Evolutionary conservation across 2,113 vertebrate genomes (phyloP), one percentile per base, ranked within the genome.

Genomic region (Nerophis lumbriciformis): DNA sequence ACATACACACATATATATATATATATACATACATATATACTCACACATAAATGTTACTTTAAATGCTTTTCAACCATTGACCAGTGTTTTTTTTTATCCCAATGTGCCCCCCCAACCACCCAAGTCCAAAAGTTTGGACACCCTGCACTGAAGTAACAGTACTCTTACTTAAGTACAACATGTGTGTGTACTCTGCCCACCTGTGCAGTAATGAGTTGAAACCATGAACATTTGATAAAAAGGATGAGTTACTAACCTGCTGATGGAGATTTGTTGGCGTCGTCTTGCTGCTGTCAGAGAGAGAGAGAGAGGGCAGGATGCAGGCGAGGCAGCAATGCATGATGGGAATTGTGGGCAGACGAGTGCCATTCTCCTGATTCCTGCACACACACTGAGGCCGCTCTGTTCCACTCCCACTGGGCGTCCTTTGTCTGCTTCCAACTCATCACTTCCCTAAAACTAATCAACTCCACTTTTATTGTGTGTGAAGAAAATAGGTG

Each of bases 341-440:
- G 67, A 76, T 80, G 85, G 82, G 90, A 86, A 85, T 82, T 4
- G 75, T 86, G 86, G 87, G 87, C 67, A 69, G 72, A 68, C 61
- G 58, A 82, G 57, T 71, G 63, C 65, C 89, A 90, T 91, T 92
- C 89, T 78, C 86, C 66, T 81, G 82, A 92, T 91, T 89, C 87
- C 83, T 88, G 6, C 38, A 59, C 57, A 87, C 38, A 59, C 57
- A 87, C 83, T 89, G 79, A 88, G 74, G 81, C 79, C 16, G 68
- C 81, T 59, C 82, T 92, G 90, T 89, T 77, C 68, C 61, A 57
- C 80, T 86, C 88, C 86, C 87, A 91, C 90, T 62, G 57, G 49
- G 73, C 63, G 61, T 48, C 35, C 58, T 48, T 11, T 21, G 47
- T 63, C 60, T 62, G 11, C 60, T 59, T 42, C 8, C 44, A 28